These are phyloP conservation scores for Acanthisitta chloris DNA, from an alignment of 2,113 vertebrate genomes.

Conservation along the genomic window DNA sequence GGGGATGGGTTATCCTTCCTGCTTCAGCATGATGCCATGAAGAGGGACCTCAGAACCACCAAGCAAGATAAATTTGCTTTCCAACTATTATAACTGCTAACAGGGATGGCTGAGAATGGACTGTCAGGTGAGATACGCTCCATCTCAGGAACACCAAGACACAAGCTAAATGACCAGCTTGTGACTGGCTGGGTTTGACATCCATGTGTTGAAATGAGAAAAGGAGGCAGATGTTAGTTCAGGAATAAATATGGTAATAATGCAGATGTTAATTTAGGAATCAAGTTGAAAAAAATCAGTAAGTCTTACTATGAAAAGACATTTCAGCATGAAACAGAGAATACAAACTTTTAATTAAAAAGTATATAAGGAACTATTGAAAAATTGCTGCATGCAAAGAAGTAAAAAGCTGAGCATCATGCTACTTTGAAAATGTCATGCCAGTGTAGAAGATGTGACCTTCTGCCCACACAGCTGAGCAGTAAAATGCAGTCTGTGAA, in stretches of 20 bases:
- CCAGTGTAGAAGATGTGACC: neutral
- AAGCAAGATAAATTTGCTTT: neutral
- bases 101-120: neutral
- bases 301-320: neutral
- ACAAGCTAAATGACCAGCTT: neutral
- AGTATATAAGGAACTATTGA: neutral
- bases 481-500: neutral
- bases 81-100: neutral
- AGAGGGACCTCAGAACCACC: neutral
- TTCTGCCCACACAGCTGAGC: neutral
- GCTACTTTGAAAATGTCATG: neutral
- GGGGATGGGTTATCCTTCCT: neutral
- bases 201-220: neutral
- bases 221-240: neutral
- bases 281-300: neutral
- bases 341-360: neutral
- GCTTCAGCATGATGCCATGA: neutral
- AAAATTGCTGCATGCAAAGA: neutral
- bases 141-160: neutral
- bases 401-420: neutral
- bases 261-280: neutral
- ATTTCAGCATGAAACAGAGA: neutral
- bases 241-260: neutral
- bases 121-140: fast-evolving
- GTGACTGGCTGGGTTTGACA: neutral